Evolutionary conservation across 2,797 vertebrate genomes (phyloP).

Genomic region (Malurus leucopterus): DNA sequence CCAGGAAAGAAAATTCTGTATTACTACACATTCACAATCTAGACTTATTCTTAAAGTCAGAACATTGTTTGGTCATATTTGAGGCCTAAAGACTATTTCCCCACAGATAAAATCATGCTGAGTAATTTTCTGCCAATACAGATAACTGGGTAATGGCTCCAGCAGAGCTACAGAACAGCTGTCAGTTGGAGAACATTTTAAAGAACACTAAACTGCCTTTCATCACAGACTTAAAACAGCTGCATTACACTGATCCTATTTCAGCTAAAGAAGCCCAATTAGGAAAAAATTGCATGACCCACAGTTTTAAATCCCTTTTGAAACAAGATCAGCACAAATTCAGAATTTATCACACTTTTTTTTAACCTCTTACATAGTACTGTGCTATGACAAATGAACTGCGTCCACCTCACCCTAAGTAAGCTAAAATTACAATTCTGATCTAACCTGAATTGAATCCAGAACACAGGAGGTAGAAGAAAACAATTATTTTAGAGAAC

Average conservation of each 20-base stretch:
- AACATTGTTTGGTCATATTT: neutral
- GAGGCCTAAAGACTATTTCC: neutral
- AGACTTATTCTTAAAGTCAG: neutral
- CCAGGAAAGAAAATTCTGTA: neutral
- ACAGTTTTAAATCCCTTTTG: neutral
- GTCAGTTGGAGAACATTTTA: neutral
- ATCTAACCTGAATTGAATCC: neutral
- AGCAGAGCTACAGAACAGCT: neutral
- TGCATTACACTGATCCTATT: neutral
- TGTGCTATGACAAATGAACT: neutral
- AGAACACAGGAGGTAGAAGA: neutral
- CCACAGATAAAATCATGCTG: neutral
- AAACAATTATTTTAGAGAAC: neutral
- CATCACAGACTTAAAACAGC: constrained; percentile 3
- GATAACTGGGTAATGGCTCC: neutral
- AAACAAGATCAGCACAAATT: constrained; percentile 1
- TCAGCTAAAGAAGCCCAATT: neutral
- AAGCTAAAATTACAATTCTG: neutral
- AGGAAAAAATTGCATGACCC: neutral
- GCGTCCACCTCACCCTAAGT: neutral
- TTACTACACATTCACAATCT: neutral
- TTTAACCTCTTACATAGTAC: neutral
- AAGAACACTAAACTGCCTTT: neutral
- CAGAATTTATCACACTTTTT: neutral
- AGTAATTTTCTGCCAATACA: neutral